phyloP scores from a whole-genome alignment of 2,888 invertebrate species.

The Coleophora flavipennella region DNA sequence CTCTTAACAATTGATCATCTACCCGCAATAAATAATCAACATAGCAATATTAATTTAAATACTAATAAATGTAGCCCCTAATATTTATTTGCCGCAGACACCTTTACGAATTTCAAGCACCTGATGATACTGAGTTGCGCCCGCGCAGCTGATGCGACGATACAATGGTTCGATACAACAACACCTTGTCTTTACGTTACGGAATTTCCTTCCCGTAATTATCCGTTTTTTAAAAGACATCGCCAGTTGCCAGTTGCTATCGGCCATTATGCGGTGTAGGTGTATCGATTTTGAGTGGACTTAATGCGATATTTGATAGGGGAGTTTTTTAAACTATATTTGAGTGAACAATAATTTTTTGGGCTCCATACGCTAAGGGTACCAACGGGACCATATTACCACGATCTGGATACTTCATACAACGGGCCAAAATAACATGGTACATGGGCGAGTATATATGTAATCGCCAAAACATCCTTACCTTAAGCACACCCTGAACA shows the following conservation, averaged over 20 bases:
- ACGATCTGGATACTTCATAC: too few relatives aligned
- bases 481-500: too few relatives aligned
- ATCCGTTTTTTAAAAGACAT: constrained; percentile 28
- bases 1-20: constrained; percentile 3
- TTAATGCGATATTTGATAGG: not conserved
- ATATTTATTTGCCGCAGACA: constrained; percentile 38
- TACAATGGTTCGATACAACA: constrained; percentile 30
- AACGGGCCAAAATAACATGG: too few relatives aligned
- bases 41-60: too few relatives aligned
- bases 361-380: too few relatives aligned
- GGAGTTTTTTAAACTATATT: not conserved
- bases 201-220: constrained; percentile 55
- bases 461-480: too few relatives aligned
- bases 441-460: too few relatives aligned
- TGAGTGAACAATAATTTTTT: too few relatives aligned
- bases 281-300: constrained; percentile 16
- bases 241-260: constrained; percentile 18
- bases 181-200: constrained; percentile 60
- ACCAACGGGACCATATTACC: too few relatives aligned
- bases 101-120: constrained; percentile 58
- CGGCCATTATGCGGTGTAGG: constrained; percentile 22
- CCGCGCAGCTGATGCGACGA: constrained; percentile 35
- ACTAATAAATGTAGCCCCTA: constrained; percentile 17
- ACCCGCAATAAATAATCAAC: too few relatives aligned
- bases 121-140: constrained; percentile 33